Evolutionary conservation across 2,113 vertebrate genomes (phyloP).

Genomic region (Acinonyx jubatus): DNA sequence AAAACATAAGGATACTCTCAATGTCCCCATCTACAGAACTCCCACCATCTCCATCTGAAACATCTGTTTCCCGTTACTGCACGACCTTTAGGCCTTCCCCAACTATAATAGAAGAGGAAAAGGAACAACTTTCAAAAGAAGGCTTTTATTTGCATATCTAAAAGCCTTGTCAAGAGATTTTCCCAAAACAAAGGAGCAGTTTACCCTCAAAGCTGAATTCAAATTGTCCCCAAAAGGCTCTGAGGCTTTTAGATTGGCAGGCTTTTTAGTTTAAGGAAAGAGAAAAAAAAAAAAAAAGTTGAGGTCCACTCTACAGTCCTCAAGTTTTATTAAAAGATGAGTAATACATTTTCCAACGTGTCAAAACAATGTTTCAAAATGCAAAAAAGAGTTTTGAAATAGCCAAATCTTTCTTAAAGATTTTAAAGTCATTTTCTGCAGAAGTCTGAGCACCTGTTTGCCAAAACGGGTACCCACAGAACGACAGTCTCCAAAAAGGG

Average conservation of each 20-base stretch:
- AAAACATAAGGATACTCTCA: not conserved
- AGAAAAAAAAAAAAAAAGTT: not conserved
- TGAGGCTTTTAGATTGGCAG: slow-evolving; percentile 8
- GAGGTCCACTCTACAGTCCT: not conserved
- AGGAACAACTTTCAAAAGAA: slow-evolving; percentile 1
- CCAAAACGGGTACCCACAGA: not conserved
- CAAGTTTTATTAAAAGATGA: not conserved
- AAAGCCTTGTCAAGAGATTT: slow-evolving; percentile 30
- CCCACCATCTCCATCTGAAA: not conserved
- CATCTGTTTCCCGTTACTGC: not conserved
- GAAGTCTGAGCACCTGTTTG: not conserved
- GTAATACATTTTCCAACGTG: not conserved
- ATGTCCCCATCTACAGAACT: not conserved
- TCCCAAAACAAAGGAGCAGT: slow-evolving; percentile 41
- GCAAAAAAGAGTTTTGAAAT: slow-evolving; percentile 16
- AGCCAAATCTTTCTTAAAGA: not conserved
- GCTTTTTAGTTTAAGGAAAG: not conserved
- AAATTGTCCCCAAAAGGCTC: slow-evolving; percentile 4
- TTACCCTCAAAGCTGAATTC: slow-evolving; percentile 60
- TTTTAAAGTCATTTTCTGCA: not conserved
- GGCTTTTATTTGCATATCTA: slow-evolving; percentile 52
- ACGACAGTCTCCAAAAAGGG: not conserved
- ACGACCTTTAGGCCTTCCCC: slow-evolving; percentile 8
- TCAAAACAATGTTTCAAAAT: slow-evolving; percentile 50
- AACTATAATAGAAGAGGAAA: accelerated